Evolutionary conservation across 2,888 invertebrate species (phyloP).

Genomic region (Thyatira batis): DNA sequence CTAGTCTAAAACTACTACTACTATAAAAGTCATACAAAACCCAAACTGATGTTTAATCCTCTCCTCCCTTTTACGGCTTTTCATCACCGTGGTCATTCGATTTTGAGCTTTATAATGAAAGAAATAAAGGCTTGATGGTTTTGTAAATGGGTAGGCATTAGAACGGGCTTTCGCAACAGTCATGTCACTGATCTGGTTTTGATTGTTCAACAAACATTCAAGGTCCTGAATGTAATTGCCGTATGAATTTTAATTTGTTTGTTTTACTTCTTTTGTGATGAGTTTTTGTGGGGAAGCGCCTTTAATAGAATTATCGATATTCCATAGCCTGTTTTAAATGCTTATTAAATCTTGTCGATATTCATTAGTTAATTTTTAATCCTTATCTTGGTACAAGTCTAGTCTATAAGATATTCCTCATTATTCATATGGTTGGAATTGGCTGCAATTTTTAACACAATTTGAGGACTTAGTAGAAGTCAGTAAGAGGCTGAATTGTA

Average conservation of each 20-base stretch:
- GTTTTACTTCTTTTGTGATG: neutral
- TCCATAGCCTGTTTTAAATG: too few relatives aligned
- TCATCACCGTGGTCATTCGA: neutral
- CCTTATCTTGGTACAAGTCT: too few relatives aligned
- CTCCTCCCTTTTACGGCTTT: neutral
- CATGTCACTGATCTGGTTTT: slow-evolving; percentile 52
- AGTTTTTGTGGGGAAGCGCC: neutral
- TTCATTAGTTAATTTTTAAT: too few relatives aligned
- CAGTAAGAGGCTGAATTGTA: too few relatives aligned
- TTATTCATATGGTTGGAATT: too few relatives aligned
- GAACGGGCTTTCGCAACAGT: slow-evolving; percentile 47
- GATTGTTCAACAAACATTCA: slow-evolving; percentile 46
- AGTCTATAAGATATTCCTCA: too few relatives aligned
- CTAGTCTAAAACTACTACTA: neutral
- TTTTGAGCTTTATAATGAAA: neutral
- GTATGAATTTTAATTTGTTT: slow-evolving; percentile 27
- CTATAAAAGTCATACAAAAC: neutral
- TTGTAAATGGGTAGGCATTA: slow-evolving; percentile 12
- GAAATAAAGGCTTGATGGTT: neutral
- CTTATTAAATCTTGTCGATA: too few relatives aligned
- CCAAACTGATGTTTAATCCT: neutral
- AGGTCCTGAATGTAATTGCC: slow-evolving; percentile 55
- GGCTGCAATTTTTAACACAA: too few relatives aligned
- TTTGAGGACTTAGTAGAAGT: too few relatives aligned
- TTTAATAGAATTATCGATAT: neutral